These are phyloP conservation scores for Amphimedon queenslandica DNA, from an alignment of 37 sponge, comb jelly and placozoan species.

Conservation along the genomic window DNA sequence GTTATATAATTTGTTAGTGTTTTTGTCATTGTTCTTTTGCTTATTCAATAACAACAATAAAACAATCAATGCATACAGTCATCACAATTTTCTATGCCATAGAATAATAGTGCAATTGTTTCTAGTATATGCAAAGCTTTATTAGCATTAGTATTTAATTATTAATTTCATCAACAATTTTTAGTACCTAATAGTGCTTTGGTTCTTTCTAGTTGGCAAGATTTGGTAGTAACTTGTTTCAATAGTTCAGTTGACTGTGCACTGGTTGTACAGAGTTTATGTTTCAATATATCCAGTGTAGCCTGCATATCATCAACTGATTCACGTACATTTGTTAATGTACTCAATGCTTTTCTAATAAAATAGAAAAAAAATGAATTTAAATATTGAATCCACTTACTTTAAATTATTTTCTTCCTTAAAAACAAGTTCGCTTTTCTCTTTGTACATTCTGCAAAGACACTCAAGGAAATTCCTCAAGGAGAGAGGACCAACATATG, in stretches of 20 bases:
- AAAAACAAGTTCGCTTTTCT: conserved; percentile 15
- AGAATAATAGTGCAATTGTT: no score
- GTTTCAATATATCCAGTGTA: conserved; percentile 20
- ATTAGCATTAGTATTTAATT: no score
- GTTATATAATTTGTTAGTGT: no score
- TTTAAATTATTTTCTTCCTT: conserved; percentile 18
- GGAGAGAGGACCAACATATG: conserved; percentile 65
- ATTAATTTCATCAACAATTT: no score
- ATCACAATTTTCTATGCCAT: no score
- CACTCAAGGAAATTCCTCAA: conserved; percentile 47
- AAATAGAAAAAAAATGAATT: background rate
- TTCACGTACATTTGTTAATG: conserved; percentile 15
- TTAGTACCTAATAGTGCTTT: conserved; percentile 45
- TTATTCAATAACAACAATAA: no score
- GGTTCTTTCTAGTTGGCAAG: conserved; percentile 51
- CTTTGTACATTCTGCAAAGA: conserved; percentile 40
- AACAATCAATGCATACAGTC: no score
- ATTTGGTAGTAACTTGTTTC: conserved; percentile 34
- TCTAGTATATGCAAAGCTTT: no score
- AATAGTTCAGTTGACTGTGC: conserved; percentile 19
- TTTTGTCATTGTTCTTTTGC: no score
- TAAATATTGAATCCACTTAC: background rate
- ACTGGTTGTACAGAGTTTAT: conserved; percentile 17
- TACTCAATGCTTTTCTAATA: conserved; percentile 31
- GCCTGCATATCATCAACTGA: conserved; percentile 36